A percentile compares a stretch with the other conserved stretches of the same genome.
Conservation (phyloP, 2,113 vertebrate species). For the Ciconia stormi region DNA sequence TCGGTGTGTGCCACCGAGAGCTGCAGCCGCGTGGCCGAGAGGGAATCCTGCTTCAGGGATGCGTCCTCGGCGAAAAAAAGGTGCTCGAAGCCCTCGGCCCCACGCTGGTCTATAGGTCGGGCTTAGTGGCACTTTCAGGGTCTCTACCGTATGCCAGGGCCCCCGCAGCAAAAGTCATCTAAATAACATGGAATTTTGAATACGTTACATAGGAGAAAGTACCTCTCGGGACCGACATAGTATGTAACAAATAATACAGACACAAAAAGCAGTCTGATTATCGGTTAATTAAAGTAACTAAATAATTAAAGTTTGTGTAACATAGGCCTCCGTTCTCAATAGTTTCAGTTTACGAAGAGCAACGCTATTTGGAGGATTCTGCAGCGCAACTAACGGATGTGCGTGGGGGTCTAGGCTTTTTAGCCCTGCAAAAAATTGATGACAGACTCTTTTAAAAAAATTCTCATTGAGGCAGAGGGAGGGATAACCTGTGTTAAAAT, state of each 20-base stretch:
- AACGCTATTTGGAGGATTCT: not conserved
- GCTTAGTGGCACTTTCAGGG: not conserved
- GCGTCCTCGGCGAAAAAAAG: not conserved
- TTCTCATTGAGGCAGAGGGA: conserved; percentile 54
- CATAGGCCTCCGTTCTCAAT: not conserved
- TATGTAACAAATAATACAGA: not conserved
- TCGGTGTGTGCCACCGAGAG: not conserved
- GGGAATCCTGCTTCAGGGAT: not conserved
- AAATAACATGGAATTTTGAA: not conserved
- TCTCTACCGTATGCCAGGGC: rapidly evolving
- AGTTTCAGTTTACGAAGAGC: not conserved
- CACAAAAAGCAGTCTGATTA: conserved; percentile 12
- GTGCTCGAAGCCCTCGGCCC: not conserved
- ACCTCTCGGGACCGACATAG: not conserved
- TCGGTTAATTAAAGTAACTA: conserved; percentile 58
- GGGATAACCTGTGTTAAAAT: conserved; percentile 67
- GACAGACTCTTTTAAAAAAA: not conserved
- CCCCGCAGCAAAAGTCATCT: rapidly evolving
- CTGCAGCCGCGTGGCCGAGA: not conserved
- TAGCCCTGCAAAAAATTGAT: conserved; percentile 12
- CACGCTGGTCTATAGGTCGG: rapidly evolving
- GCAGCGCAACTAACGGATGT: not conserved
- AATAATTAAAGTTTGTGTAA: conserved; percentile 59
- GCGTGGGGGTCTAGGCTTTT: not conserved
- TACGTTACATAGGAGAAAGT: rapidly evolving